Conservation (phyloP, 2,113 vertebrate species). For the Panthera tigris region DNA sequence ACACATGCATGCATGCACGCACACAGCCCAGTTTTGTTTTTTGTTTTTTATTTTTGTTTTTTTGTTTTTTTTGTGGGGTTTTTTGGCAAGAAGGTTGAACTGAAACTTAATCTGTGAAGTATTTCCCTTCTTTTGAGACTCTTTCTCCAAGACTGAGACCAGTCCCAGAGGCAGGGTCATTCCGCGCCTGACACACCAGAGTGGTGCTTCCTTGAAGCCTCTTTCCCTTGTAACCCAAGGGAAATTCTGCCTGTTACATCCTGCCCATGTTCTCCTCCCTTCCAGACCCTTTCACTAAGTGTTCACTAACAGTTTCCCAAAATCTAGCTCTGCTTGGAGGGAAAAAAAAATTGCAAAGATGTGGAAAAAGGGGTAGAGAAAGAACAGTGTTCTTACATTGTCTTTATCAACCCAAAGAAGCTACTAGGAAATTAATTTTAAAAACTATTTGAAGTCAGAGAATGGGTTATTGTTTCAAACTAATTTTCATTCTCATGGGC, state of each 20-base stretch:
- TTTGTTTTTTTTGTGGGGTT: no score
- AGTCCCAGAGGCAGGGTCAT: constrained; percentile 10
- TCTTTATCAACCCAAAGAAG: background rate
- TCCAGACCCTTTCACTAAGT: constrained; percentile 9
- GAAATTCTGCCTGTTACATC: constrained; percentile 24
- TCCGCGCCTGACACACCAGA: background rate
- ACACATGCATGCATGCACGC: background rate
- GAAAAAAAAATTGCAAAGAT: background rate
- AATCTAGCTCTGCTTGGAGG: background rate
- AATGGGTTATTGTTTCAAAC: background rate
- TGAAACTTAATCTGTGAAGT: constrained; percentile 24
- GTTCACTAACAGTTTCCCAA: background rate
- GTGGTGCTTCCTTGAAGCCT: background rate
- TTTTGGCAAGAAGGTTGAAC: background rate
- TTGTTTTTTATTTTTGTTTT: background rate
- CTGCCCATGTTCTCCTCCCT: constrained; percentile 5
- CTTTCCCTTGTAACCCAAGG: constrained; percentile 10
- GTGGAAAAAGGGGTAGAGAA: background rate
- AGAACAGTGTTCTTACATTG: background rate
- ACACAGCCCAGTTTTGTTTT: background rate
- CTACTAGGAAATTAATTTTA: background rate
- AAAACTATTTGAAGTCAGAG: background rate
- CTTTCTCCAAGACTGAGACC: background rate
- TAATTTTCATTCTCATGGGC: background rate
- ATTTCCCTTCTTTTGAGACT: background rate